Percentiles rank a stretch among this genome's conserved stretches.
Evolutionary conservation across 2,113 vertebrate genomes (phyloP).

Genomic region (Cochlearius cochlearius): DNA sequence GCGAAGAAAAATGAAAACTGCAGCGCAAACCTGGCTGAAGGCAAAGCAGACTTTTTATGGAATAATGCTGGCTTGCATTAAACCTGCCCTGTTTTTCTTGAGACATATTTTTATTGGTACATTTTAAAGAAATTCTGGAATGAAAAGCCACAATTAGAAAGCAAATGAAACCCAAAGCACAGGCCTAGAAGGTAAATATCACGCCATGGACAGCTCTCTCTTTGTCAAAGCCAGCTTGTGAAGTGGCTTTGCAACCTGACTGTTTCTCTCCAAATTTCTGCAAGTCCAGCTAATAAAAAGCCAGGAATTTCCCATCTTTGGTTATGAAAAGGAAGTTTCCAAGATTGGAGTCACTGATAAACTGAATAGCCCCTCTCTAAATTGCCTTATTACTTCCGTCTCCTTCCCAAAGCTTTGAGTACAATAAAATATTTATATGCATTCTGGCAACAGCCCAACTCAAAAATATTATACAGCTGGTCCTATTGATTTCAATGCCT

Average conservation of each 20-base stretch:
- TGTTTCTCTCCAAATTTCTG: neutral
- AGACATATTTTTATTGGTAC: neutral
- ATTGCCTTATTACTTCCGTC: conserved; percentile 33
- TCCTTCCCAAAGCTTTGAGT: conserved; percentile 16
- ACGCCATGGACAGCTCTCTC: neutral
- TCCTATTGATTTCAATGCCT: neutral
- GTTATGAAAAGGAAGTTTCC: conserved; percentile 39
- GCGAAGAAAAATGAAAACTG: neutral
- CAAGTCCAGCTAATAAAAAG: neutral
- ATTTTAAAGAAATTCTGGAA: neutral
- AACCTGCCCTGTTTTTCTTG: neutral
- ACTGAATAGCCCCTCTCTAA: neutral
- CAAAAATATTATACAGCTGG: conserved; percentile 28
- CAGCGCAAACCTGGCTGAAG: neutral
- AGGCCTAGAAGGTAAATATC: neutral
- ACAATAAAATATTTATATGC: conserved; percentile 50
- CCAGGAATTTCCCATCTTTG: conserved; percentile 5
- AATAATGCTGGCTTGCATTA: neutral
- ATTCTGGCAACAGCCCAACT: conserved; percentile 9
- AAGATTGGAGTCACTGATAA: conserved; percentile 32
- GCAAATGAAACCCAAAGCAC: neutral
- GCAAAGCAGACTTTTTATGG: neutral
- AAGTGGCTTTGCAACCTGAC: neutral
- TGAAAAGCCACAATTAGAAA: neutral
- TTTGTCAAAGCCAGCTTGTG: neutral